Base-by-base conservation (phyloP, 2,888 invertebrate genomes). In the Brachyptera risi region DNA sequence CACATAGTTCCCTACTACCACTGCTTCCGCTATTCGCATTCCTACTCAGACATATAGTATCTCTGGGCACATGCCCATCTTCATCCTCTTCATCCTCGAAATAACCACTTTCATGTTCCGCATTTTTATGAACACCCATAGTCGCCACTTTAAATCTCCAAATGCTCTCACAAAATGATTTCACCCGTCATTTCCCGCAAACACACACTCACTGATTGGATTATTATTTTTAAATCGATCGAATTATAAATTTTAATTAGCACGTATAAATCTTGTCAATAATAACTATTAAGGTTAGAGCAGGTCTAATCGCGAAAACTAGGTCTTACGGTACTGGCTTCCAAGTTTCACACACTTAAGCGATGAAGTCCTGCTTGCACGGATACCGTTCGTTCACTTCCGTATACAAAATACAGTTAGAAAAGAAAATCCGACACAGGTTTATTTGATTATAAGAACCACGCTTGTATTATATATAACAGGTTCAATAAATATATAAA, bases 41-140 rank as follows among this genome's bases (percentile, higher is more conserved):
- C 54, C 54, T 54, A 23, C 54, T 54, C 37, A 54, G 35, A 19
- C 54, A 54, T 1, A 54, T 17, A 7, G 54, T 54, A 15, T 54
- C 35, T 23, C 54, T 54, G 2, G 37, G 21, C 26, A 51, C 13
- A 17, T 17, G 44, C 11, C 59, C 79, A 65, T 72, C 72, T 64
- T 76, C 77, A 67, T 82, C 81, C 72, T 84, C 83, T 70, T 82
- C 85, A 68, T 87, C 88, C 76, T 90, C 90, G 80, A 88, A 90
- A 74, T 88, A 90, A 66, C 90, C 90, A 74, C 90, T 90, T 79
- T 91, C 90, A 80, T 90, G 86, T 69, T 86, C 86, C 68, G 83
- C 81, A 69, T 83, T 83, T 69, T 85, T 85, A 68, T 83, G 82
- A 68, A 80, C 75, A 71, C 79, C 80, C 83, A 84, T 84, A 72